A percentile compares a stretch with the other conserved stretches of the same genome.
phyloP scores from a whole-genome alignment of 2,888 invertebrate genomes.

The Oxyteleia sp. region DNA sequence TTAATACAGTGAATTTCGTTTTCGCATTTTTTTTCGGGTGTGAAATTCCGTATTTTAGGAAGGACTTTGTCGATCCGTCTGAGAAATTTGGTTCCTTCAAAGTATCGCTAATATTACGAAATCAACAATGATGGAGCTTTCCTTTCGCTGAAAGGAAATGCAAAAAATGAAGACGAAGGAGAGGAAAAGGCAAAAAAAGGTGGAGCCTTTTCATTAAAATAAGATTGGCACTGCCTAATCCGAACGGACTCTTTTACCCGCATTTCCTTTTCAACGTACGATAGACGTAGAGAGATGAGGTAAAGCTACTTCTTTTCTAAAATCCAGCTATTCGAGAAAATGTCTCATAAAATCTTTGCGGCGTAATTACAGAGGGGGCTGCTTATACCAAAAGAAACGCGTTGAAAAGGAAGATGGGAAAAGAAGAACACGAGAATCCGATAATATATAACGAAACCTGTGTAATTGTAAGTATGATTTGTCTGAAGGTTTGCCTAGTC shows the following conservation, averaged over 20 bases:
- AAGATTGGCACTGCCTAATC: slow-evolving; percentile 75
- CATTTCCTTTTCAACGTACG: slow-evolving; percentile 73
- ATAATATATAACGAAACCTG: slow-evolving; percentile 14
- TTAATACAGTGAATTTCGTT: too few species aligned
- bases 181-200: slow-evolving; percentile 53
- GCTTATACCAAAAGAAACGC: slow-evolving; percentile 74
- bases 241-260: slow-evolving; percentile 72
- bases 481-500: not conserved
- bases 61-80: slow-evolving; percentile 14
- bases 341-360: slow-evolving; percentile 75
- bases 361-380: slow-evolving; percentile 73
- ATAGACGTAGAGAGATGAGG: slow-evolving; percentile 72
- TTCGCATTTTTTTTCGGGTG: not conserved
- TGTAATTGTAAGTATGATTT: slow-evolving; percentile 13
- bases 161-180: slow-evolving; percentile 60
- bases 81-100: slow-evolving; percentile 25
- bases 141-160: slow-evolving; percentile 54
- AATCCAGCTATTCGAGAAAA: slow-evolving; percentile 75
- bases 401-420: slow-evolving; percentile 58
- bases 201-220: slow-evolving; percentile 74
- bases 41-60: slow-evolving; percentile 2
- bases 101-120: slow-evolving; percentile 49
- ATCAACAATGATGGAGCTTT: slow-evolving; percentile 64
- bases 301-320: slow-evolving; percentile 74
- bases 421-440: slow-evolving; percentile 32